Base-by-base conservation (phyloP, 2,113 vertebrate species). In the Myotis lucifugus region DNA sequence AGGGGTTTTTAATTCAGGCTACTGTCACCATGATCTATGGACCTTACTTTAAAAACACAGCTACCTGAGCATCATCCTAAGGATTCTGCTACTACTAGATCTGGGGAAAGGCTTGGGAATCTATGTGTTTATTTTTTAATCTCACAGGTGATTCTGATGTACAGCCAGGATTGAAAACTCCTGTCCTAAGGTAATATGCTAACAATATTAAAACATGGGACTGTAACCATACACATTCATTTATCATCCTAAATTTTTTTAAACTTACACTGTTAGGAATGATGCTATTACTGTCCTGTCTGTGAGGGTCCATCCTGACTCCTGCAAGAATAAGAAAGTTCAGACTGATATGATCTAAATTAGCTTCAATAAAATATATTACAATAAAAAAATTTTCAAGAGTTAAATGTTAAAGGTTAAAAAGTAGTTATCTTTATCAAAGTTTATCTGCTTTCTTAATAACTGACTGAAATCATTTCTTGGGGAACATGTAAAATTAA, bases 191-290 rank as follows among this genome's bases (percentile, higher is more conserved):
- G 50, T 66, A 61, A 85, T 72, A 84, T 34, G 25, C 32, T 89
- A 94, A 94, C 64, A 79, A 78, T 76, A 34, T 74, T 54, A 59
- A 84, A 78, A 83, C 74, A 59, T 73, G 19, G 27, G 29, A 88
- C 21, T 46, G 18, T 48, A 82, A 66, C 37, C 74, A 78, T 46
- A 72, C 87, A 86, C 18, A 81, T 54, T 32, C 46, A 85, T 61
- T 69, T 85, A 79, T 56, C 69, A 84, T 59, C 25, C 64, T n/a
- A 93, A 50, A 56, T 46, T 69, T 90, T 95, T 95, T 93, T 95
- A 82, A 83, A 98, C 98, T 98, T 98, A 99, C 98, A 0, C 98
- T 98, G 96, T 98, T 98, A 83, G 98, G 97, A 97, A 96, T 34
- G 86, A 85, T 86, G 95, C 97, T 97, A 93, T 97, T 98, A 97